These are phyloP conservation scores for Bimastos eiseni DNA, from an alignment of 2,888 invertebrate genomes.

Conservation along the genomic window DNA sequence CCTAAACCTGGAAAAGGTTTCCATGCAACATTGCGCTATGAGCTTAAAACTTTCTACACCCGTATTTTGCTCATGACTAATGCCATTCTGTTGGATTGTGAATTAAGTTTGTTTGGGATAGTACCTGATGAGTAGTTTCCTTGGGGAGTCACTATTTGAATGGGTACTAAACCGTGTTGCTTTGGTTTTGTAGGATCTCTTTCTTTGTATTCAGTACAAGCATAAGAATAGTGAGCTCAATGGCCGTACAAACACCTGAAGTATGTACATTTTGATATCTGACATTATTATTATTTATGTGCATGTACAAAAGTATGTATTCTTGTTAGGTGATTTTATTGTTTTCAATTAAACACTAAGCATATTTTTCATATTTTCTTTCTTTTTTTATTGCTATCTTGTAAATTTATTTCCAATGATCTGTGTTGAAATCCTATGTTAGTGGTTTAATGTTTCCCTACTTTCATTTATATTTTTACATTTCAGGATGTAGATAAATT, in stretches of 20 bases:
- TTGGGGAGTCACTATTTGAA: too few species aligned
- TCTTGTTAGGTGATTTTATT: neutral
- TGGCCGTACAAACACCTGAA: neutral
- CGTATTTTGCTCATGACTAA: too few species aligned
- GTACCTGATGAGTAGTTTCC: too few species aligned
- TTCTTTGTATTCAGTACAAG: neutral
- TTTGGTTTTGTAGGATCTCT: neutral
- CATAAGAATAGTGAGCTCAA: neutral
- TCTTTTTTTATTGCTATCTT: neutral
- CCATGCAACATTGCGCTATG: too few species aligned
- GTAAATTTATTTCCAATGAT: neutral
- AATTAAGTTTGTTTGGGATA: too few species aligned
- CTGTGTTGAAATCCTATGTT: neutral
- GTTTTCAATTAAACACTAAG: neutral
- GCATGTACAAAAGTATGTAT: neutral
- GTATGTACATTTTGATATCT: neutral
- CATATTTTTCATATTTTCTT: neutral
- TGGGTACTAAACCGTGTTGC: too few species aligned
- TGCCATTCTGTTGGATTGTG: too few species aligned
- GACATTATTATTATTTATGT: neutral
- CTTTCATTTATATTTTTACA: neutral
- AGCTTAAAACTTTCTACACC: too few species aligned
- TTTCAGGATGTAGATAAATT: slow-evolving; percentile 22
- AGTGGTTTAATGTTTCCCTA: neutral
- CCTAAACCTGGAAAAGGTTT: too few species aligned